Conservation (phyloP, 2,113 vertebrate species). For the Ramphastos sulfuratus region DNA sequence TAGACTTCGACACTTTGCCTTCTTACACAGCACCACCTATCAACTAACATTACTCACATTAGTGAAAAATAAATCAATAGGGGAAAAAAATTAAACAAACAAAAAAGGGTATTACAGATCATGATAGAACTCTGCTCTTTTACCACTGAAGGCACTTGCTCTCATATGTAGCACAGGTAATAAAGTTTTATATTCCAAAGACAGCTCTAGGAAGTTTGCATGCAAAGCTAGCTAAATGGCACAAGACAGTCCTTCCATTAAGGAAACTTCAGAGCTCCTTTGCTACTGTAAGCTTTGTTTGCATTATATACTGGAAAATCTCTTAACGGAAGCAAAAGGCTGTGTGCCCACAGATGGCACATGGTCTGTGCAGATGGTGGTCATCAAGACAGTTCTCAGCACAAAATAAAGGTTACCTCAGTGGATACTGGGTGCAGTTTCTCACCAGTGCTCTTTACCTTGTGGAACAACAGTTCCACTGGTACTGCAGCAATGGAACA, state of each 20-base stretch:
- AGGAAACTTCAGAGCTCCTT: neutral
- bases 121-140: neutral
- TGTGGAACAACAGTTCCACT: neutral
- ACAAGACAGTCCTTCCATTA: neutral
- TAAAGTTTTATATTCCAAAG: neutral
- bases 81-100: neutral
- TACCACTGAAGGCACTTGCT: neutral
- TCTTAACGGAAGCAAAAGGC: neutral
- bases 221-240: neutral
- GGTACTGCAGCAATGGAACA: neutral
- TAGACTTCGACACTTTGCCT: neutral
- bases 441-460: neutral
- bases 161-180: neutral
- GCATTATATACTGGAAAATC: accelerated
- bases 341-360: accelerated
- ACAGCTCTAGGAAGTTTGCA: neutral
- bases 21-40: neutral
- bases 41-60: constrained; percentile 4
- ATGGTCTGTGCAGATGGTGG: neutral
- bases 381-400: accelerated
- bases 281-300: neutral
- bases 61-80: neutral
- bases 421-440: neutral
- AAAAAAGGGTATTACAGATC: neutral
- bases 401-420: accelerated